Evolutionary conservation across 2,888 invertebrate genomes (phyloP).

Genomic region (Pedicia rivosa): DNA sequence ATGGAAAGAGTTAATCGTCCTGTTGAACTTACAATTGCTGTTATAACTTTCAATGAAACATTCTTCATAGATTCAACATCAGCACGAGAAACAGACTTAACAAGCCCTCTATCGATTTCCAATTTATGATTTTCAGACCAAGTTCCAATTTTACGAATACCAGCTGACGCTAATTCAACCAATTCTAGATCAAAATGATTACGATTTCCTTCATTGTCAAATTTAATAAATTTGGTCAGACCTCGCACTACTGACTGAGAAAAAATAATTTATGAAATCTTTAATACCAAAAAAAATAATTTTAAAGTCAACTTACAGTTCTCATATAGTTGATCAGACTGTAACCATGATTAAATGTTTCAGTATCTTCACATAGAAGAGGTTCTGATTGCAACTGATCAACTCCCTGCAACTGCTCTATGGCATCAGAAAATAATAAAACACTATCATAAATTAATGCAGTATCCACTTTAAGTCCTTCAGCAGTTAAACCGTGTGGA

Average conservation of each 20-base stretch:
- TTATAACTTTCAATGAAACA: conserved; percentile 52
- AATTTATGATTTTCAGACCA: conserved; percentile 51
- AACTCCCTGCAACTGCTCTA: conserved; percentile 43
- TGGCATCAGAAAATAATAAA: conserved; percentile 59
- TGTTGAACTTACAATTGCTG: no score
- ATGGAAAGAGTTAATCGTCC: no score
- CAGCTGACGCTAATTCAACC: conserved; percentile 43
- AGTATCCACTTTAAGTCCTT: conserved; percentile 38
- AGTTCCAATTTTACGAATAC: conserved; percentile 46
- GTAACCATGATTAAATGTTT: conserved; percentile 63
- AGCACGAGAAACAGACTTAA: conserved; percentile 29
- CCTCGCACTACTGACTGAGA: conserved; percentile 44
- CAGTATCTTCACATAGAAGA: conserved; percentile 44
- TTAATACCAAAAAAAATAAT: no score
- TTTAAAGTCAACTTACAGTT: no score
- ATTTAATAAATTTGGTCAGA: conserved; percentile 58
- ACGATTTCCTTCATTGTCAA: conserved; percentile 62
- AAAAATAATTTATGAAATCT: no score
- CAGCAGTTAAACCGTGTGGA: conserved; percentile 12
- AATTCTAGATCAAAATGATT: conserved; percentile 52
- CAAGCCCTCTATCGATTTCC: conserved; percentile 34
- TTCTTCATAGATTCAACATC: conserved; percentile 49
- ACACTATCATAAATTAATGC: conserved; percentile 78
- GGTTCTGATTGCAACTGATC: conserved; percentile 31
- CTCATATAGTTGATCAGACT: conserved; percentile 67